A percentile compares a stretch with the other conserved stretches of the same genome.
These are phyloP conservation scores for Conistra vaccinii DNA, from an alignment of 2,888 invertebrate genomes.

Conservation along the genomic window DNA sequence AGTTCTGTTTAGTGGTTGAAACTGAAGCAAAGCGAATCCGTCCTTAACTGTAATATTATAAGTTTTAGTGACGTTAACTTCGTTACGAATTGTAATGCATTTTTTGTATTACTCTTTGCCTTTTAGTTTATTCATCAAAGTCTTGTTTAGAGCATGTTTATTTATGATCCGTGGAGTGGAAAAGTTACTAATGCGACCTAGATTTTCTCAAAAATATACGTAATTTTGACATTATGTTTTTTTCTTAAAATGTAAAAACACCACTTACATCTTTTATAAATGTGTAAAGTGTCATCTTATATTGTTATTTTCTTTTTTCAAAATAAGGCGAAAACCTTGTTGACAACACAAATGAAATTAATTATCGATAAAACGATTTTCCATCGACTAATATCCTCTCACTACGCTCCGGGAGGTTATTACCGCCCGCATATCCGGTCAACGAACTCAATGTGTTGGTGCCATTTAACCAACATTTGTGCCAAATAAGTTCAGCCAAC, in stretches of 20 bases:
- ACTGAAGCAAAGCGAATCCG: constrained; percentile 22
- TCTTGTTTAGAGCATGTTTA: not conserved
- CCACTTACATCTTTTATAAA: too few relatives aligned
- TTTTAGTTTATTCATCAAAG: not conserved
- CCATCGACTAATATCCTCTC: constrained; percentile 64
- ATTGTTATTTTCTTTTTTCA: constrained; percentile 1
- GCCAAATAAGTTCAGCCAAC: constrained; percentile 30
- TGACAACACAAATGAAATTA: constrained; percentile 33
- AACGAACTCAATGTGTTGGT: constrained; percentile 65
- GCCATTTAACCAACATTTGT: constrained; percentile 48
- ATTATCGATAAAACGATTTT: constrained; percentile 65
- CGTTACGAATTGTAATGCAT: not conserved
- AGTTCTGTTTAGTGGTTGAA: constrained; percentile 23
- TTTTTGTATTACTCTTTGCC: constrained; percentile 1
- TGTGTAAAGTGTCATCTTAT: not conserved
- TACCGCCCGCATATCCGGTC: constrained; percentile 75
- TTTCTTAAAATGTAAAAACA: too few relatives aligned
- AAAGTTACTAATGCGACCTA: not conserved
- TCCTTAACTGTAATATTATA: constrained; percentile 12
- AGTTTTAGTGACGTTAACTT: not conserved
- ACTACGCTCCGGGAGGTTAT: constrained; percentile 74
- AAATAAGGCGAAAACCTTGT: constrained; percentile 3
- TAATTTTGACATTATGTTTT: too few relatives aligned
- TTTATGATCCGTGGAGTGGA: not conserved
- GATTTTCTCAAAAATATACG: not conserved